phyloP scores from a whole-genome alignment of 1,140 invertebrate species.

The Frieseomelitta varia region DNA sequence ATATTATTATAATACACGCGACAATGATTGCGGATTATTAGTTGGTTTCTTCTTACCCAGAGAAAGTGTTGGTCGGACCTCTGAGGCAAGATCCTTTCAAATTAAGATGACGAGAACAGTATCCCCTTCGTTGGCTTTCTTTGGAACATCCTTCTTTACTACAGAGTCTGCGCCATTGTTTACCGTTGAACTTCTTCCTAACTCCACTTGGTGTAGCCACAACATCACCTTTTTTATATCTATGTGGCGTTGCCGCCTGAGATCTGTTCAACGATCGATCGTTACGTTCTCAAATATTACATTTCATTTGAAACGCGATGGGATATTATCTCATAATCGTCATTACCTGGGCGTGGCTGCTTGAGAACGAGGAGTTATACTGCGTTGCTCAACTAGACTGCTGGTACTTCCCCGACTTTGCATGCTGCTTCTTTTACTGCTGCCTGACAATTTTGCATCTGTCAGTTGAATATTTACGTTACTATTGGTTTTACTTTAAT shows the following conservation, averaged over 20 bases:
- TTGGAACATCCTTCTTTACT: constrained; percentile 98
- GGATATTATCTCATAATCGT: not conserved
- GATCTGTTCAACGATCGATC: constrained; percentile 83
- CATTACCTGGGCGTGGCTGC: constrained; percentile 91
- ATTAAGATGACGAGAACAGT: constrained; percentile 97
- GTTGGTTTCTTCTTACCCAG: constrained; percentile 76
- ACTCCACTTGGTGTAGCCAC: constrained; percentile 98
- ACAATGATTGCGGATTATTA: not conserved
- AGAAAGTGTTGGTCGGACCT: constrained; percentile 81
- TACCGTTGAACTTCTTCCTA: constrained; percentile 99
- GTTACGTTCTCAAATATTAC: not conserved
- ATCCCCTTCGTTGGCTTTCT: constrained; percentile 98
- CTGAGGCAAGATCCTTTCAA: constrained; percentile 88
- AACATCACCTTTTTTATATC: constrained; percentile 99
- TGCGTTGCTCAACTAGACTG: constrained; percentile 90
- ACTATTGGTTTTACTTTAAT: constrained; percentile 45
- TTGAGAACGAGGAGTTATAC: constrained; percentile 92
- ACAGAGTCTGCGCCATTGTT: constrained; percentile 98
- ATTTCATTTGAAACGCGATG: constrained; percentile 4
- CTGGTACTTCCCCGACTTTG: constrained; percentile 94
- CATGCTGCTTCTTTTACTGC: constrained; percentile 94
- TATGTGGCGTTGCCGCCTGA: constrained; percentile 96
- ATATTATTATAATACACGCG: not conserved
- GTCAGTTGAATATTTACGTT: constrained; percentile 71
- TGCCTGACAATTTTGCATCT: constrained; percentile 85